Percentiles rank a stretch among this genome's conserved stretches.
Evolutionary conservation across 1,140 invertebrate species (phyloP).

Genomic region (Gonioctena quinquepunctata): DNA sequence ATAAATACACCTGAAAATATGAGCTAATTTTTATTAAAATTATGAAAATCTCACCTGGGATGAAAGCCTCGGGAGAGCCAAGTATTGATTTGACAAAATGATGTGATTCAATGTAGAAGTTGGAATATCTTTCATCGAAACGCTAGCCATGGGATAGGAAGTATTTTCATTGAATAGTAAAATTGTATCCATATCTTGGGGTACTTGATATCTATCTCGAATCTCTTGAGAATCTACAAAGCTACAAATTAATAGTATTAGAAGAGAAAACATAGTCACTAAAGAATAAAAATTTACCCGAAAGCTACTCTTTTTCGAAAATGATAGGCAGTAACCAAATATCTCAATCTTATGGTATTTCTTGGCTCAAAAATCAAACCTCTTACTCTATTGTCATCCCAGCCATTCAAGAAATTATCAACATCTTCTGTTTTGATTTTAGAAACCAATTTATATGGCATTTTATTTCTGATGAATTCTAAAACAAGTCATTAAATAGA

Average conservation of each 20-base stretch:
- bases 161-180: constrained; percentile 90
- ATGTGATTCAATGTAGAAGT: constrained; percentile 85
- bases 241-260: constrained; percentile 55
- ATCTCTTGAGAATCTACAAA: constrained; percentile 71
- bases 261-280: not conserved
- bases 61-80: constrained; percentile 85
- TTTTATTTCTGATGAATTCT: constrained; percentile 84
- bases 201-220: constrained; percentile 71
- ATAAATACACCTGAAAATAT: not conserved
- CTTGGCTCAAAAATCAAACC: constrained; percentile 85
- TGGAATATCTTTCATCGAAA: constrained; percentile 88
- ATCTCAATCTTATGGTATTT: constrained; percentile 76
- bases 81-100: constrained; percentile 85
- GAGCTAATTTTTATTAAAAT: not conserved
- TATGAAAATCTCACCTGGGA: constrained; percentile 82
- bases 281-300: constrained; percentile 62
- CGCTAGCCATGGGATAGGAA: constrained; percentile 77
- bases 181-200: constrained; percentile 79
- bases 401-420: constrained; percentile 81
- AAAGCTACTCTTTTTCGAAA: constrained; percentile 85
- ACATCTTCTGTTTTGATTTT: constrained; percentile 74
- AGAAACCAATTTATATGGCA: constrained; percentile 79
- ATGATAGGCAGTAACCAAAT: constrained; percentile 86
- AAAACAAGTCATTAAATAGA: constrained; percentile 40
- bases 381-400: constrained; percentile 89